Base-by-base conservation (phyloP, 2,888 invertebrate genomes). In the Melieria crassipennis region DNA sequence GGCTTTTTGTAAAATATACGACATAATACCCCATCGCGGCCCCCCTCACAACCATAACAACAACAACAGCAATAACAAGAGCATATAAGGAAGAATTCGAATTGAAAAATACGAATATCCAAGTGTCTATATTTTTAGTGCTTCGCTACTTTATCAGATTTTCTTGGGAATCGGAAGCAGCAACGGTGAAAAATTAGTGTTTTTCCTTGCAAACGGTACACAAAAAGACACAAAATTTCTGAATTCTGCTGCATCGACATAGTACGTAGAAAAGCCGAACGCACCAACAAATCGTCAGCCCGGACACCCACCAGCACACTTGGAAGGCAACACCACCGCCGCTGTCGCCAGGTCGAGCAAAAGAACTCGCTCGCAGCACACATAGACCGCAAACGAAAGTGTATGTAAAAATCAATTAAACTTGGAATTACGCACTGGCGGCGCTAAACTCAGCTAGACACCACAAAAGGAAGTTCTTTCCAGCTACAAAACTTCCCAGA, bases 331-430 rank as follows among this genome's bases (percentile, higher is more conserved):
- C 52, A 52, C 30, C 9, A 52, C 13, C 52, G 52, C 9, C 52
- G 52, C 9, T 52, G 52, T 52, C 11, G 52, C 30, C 6, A 57
- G 30, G 16, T 57, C 9, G 30, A 13, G 57, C 9, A 57, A 16
- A 57, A 57, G 30, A 13, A 57, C 13, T 7, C 56, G 16, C 56
- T 7, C 56, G 16, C 57, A 57, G 52, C 52, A 52, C 7, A n/a
- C 13, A 11, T 52, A 52, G n/a, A 52, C 47, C 9, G 16, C 57
- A 11, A 58, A 45, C n/a, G 56, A 30, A 45, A 55, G 13, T 10
- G 10, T 42, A 77, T 69, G 78, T 75, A 77, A 78, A 78, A 78
- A 78, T 78, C 77, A 78, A 78, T 78, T 78, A 72, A 74, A 63
- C 63, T 69, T 58, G 73, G 62, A 72, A 70, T 73, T 72, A 72